These are phyloP conservation scores for Centruroides vittatus DNA, from an alignment of 1,140 invertebrate genomes.

Conservation along the genomic window DNA sequence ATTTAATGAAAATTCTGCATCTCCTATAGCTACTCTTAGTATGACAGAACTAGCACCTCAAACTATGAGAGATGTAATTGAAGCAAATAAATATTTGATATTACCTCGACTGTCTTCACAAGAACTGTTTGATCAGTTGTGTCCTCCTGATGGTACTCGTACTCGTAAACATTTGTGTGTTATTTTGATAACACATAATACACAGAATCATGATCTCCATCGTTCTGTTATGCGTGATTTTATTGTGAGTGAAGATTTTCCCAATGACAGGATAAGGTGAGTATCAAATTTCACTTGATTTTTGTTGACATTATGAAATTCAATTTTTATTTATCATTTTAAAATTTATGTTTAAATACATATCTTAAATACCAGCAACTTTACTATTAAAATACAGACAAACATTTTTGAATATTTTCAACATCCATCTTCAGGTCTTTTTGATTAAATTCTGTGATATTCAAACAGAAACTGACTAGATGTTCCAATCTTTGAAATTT, in stretches of 20 bases:
- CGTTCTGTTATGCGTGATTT: conserved; percentile 32
- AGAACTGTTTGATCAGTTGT: conserved; percentile 68
- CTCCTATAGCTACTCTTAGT: conserved; percentile 65
- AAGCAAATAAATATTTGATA: conserved; percentile 72
- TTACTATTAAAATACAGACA: too few species aligned
- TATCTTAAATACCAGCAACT: too few species aligned
- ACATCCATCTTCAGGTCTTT: too few species aligned
- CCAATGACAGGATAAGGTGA: conserved; percentile 12
- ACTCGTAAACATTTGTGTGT: conserved; percentile 74
- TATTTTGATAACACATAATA: conserved; percentile 61
- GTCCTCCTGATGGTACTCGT: conserved; percentile 67
- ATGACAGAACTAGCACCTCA: conserved; percentile 75
- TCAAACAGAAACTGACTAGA: too few species aligned
- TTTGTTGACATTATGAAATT: too few species aligned
- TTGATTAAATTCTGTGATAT: too few species aligned
- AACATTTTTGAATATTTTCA: too few species aligned
- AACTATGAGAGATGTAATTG: conserved; percentile 74
- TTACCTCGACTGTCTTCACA: conserved; percentile 83
- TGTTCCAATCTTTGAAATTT: too few species aligned
- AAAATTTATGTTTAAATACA: too few species aligned
- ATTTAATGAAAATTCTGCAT: conserved; percentile 72
- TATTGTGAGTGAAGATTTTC: conserved; percentile 37
- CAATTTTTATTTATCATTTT: too few species aligned
- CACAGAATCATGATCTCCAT: conserved; percentile 27
- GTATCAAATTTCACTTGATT: too few species aligned